phyloP scores from a whole-genome alignment of 92 coral and sea anemone genomes.

The Palythoa grandis region DNA sequence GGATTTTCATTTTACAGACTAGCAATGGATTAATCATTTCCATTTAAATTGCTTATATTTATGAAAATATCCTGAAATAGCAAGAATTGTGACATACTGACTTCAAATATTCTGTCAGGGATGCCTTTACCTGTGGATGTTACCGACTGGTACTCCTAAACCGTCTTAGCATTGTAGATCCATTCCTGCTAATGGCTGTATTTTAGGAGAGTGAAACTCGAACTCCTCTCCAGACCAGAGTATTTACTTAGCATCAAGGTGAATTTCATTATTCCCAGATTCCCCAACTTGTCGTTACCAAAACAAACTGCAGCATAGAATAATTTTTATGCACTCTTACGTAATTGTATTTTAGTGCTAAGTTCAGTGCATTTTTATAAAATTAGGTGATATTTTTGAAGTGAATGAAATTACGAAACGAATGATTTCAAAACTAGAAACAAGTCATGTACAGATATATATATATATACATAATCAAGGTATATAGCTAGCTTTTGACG shows the following conservation, averaged over 20 bases:
- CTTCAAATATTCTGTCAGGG: too few relatives aligned
- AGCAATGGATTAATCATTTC: too few relatives aligned
- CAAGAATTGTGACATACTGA: too few relatives aligned
- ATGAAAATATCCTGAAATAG: too few relatives aligned
- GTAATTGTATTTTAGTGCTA: background rate
- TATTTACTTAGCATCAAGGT: background rate
- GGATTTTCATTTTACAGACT: too few relatives aligned
- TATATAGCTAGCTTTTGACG: background rate
- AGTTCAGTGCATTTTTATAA: background rate
- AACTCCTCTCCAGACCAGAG: background rate
- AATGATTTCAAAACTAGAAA: background rate
- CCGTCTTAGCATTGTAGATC: too few relatives aligned
- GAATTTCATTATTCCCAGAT: background rate
- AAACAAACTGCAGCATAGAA: background rate
- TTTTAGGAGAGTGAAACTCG: background rate
- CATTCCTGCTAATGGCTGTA: too few relatives aligned
- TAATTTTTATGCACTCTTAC: background rate
- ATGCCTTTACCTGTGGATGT: too few relatives aligned
- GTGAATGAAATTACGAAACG: background rate
- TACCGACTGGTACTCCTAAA: too few relatives aligned
- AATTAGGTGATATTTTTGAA: slow-evolving; percentile 5
- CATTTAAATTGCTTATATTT: too few relatives aligned
- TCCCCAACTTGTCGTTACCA: background rate
- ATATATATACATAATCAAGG: background rate
- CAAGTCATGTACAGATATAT: background rate